These are phyloP conservation scores for Metallyticus violacea DNA, from an alignment of 2,888 invertebrate genomes.

Conservation along the genomic window DNA sequence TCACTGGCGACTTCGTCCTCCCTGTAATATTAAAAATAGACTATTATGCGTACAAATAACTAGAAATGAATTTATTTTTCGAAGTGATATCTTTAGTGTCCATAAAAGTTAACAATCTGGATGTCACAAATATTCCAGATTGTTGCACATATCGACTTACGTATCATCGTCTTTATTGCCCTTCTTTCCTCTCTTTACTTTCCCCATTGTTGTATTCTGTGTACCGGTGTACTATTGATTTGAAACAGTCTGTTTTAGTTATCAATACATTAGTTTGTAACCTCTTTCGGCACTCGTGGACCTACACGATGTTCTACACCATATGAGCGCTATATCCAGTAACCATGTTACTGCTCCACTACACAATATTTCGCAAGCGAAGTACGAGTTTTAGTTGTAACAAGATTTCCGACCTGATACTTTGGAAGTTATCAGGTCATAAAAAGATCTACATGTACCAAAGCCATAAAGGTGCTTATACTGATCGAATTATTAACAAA, in stretches of 20 bases:
- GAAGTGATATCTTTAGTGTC: not conserved
- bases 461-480: too few relatives aligned
- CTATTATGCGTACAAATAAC: not conserved
- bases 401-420: too few relatives aligned
- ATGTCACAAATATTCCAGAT: not conserved
- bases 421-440: too few relatives aligned
- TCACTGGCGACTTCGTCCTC: conserved; percentile 33
- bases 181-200: conserved; percentile 80
- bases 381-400: not conserved
- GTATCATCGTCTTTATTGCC: conserved; percentile 66
- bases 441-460: too few relatives aligned
- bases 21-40: conserved; percentile 20
- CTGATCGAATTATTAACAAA: too few relatives aligned
- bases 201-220: conserved; percentile 52
- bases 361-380: not conserved
- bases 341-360: not conserved
- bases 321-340: not conserved
- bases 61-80: not conserved
- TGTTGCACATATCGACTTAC: conserved; percentile 36
- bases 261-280: not conserved
- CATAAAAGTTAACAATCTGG: not conserved
- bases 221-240: not conserved
- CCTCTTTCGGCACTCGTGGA: not conserved
- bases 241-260: not conserved
- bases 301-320: not conserved